A percentile compares a stretch with the other conserved stretches of the same genome.
These are phyloP conservation scores for Leptobrachium ailaonicum DNA, from an alignment of 2,113 vertebrate genomes.

Conservation along the genomic window DNA sequence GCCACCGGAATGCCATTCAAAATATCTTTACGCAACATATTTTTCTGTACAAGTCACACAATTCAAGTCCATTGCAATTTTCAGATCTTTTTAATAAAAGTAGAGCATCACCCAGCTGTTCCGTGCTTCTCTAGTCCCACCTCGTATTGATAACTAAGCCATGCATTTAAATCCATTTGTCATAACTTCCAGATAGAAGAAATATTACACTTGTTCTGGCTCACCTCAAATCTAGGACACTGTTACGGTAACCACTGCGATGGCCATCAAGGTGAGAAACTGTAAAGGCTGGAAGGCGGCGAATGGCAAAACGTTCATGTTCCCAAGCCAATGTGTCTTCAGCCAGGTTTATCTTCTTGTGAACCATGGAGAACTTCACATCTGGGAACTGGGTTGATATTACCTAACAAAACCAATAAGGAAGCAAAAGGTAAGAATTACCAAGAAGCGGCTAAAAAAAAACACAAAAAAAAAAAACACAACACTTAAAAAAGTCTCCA, in stretches of 20 bases:
- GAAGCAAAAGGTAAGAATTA: neutral
- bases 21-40: no score
- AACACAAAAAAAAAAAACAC: no score
- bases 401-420: conserved; percentile 67
- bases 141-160: no score
- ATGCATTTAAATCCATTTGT: no score
- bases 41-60: no score
- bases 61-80: no score
- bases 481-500: no score
- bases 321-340: conserved; percentile 97
- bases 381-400: conserved; percentile 81
- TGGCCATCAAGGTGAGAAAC: conserved; percentile 92
- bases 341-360: conserved; percentile 98
- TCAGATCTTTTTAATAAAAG: no score
- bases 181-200: neutral
- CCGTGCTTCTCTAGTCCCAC: no score
- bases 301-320: conserved; percentile 95
- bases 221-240: conserved; percentile 96
- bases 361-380: conserved; percentile 94
- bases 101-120: no score
- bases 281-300: conserved; percentile 91
- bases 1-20: no score
- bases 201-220: conserved; percentile 44
- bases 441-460: neutral
- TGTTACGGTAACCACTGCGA: conserved; percentile 84